Percentiles rank a stretch among this genome's conserved stretches.
Evolutionary conservation across 2,113 vertebrate species (phyloP).

Genomic region (Amphilophus citrinellus): DNA sequence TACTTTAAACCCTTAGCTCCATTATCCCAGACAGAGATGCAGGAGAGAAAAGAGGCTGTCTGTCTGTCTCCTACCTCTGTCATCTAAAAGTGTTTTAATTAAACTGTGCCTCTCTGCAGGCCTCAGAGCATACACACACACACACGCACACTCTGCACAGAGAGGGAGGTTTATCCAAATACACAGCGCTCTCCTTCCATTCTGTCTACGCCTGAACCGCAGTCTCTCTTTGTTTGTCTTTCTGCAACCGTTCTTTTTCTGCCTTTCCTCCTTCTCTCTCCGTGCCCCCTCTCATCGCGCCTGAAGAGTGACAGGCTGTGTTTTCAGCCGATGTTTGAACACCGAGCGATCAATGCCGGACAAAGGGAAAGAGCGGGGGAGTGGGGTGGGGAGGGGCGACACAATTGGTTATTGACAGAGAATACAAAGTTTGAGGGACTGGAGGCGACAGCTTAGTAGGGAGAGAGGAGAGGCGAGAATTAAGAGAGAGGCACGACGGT

Average conservation of each 20-base stretch:
- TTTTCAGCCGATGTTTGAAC: conserved; percentile 78
- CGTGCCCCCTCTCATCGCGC: conserved; percentile 44
- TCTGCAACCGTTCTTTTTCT: conserved; percentile 37
- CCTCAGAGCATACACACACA: conserved; percentile 47
- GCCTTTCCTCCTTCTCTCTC: conserved; percentile 6
- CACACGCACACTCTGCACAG: conserved; percentile 33
- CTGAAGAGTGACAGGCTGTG: conserved; percentile 78
- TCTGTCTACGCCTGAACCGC: conserved; percentile 62
- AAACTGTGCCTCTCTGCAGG: conserved; percentile 63
- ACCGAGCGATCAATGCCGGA: conserved; percentile 79
- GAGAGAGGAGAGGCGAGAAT: conserved; percentile 42
- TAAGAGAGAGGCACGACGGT: conserved; percentile 3
- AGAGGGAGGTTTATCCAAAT: conserved; percentile 62
- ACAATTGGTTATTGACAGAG: conserved; percentile 86
- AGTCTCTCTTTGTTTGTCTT: conserved; percentile 60
- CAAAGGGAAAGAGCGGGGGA: conserved; percentile 71
- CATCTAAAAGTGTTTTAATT: conserved; percentile 78
- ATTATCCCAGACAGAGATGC: conserved; percentile 66
- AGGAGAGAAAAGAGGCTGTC: conserved; percentile 41
- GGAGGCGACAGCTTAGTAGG: conserved; percentile 68
- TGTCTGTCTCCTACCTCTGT: conserved; percentile 66
- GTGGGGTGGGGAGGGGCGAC: conserved; percentile 66
- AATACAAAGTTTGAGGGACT: conserved; percentile 80
- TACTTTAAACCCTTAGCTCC: conserved; percentile 70
- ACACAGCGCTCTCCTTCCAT: conserved; percentile 56